Evolutionary conservation across 1,140 invertebrate species (phyloP).

Genomic region (Tachypleus tridentatus): DNA sequence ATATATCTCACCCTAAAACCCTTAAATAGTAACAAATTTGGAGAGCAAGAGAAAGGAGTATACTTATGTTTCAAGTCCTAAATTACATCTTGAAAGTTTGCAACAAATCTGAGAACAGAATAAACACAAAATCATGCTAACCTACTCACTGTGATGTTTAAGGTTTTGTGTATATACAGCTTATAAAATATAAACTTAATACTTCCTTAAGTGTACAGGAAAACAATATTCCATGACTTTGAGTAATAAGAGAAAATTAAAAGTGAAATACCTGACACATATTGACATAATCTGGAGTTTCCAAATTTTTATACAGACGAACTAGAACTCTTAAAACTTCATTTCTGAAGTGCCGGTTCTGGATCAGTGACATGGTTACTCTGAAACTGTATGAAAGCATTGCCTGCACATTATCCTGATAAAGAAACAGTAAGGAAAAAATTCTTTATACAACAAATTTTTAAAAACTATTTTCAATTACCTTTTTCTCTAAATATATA

Average conservation of each 20-base stretch:
- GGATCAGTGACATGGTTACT: constrained; percentile 89
- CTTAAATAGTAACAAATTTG: constrained; percentile 24
- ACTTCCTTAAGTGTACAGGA: no score
- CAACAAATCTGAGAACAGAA: background rate
- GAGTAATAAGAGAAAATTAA: no score
- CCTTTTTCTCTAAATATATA: no score
- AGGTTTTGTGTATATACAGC: no score
- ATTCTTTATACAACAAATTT: no score
- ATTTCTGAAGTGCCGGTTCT: constrained; percentile 83
- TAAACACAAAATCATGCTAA: constrained; percentile 16
- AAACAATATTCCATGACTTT: no score
- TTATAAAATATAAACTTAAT: no score
- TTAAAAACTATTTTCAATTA: no score
- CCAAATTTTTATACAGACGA: constrained; percentile 68
- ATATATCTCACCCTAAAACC: no score
- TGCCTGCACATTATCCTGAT: constrained; percentile 62
- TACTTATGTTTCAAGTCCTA: constrained; percentile 12
- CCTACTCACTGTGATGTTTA: constrained; percentile 5
- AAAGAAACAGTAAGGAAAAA: no score
- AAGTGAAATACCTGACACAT: constrained; percentile 43
- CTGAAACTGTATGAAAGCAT: constrained; percentile 92
- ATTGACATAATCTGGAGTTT: constrained; percentile 85
- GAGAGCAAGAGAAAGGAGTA: constrained; percentile 22
- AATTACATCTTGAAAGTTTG: constrained; percentile 4
- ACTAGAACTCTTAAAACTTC: constrained; percentile 79